Evolutionary conservation across 2,113 vertebrate species (phyloP), one percentile per base, ranked within the genome.

Genomic region (Podiceps cristatus): DNA sequence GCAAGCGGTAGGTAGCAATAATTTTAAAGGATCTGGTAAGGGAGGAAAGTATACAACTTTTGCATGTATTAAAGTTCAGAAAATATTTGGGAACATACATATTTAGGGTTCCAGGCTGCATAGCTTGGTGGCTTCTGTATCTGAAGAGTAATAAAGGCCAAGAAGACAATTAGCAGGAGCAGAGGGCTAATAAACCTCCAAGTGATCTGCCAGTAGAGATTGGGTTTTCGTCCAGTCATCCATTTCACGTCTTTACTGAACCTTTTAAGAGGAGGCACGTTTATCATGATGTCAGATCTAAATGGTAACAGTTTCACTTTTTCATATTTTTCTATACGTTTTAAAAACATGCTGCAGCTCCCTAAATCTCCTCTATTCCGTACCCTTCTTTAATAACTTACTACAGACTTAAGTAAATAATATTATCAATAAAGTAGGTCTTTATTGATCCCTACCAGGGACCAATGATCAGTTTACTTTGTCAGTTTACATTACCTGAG

Each of bases 131-230:
- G 82, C 18, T 69, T 85, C 93, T 98, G 93, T 50, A 92, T 96
- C 96, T 99, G 98, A 42, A 99, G 28, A 15, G 29, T 13, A 33
- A 99, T 49, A 14, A 98, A 99, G 15, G 99, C 98, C 81, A 98
- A 6, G 7, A 99, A 95, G 82, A 99, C 97, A 23, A 86, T 84
- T 44, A 99, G 49, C 69, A 99, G 98, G 97, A 99, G 94, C 47
- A 98, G 5, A 64, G 99, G 99, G 72, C 99, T 99, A 93, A 99
- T 96, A 12, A 98, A 82, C 94, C 81, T 98, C 99, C 99, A 99
- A 12, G 98, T 98, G 18, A 90, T 90, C 66, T 96, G 97, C 99
- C 99, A 99, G 97, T 98, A 99, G 75, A 99, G 77, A 79, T 97
- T 98, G 2, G 98, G 99, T 73, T 90, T 96, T 60, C 90, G 96